A percentile compares a stretch with the other conserved stretches of the same genome.
Conservation (phyloP, 1,140 invertebrate genomes). For the Octopus sinensis region DNA sequence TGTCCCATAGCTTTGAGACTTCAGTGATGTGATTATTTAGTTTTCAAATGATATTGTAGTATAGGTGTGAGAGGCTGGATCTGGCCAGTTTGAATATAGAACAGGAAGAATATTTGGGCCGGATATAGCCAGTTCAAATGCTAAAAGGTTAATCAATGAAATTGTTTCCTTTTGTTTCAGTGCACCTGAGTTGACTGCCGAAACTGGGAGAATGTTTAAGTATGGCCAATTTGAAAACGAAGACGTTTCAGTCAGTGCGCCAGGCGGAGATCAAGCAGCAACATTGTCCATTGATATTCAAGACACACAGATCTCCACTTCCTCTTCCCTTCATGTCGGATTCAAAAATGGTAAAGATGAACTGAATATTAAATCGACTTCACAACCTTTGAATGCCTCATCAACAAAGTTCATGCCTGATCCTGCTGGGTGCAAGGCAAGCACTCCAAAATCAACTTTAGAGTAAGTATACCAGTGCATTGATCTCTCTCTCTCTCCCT, state of each 20-base stretch:
- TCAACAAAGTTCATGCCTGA: slow-evolving; percentile 37
- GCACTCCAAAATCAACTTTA: slow-evolving; percentile 23
- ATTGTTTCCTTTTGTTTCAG: too few species aligned
- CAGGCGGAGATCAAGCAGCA: background rate
- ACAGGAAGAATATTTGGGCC: too few species aligned
- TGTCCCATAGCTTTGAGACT: too few species aligned
- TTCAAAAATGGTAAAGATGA: background rate
- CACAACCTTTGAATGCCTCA: too few species aligned
- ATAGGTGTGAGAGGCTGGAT: too few species aligned
- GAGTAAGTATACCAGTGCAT: slow-evolving; percentile 24
- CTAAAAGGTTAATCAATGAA: too few species aligned
- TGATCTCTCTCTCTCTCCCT: too few species aligned
- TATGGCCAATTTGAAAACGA: slow-evolving; percentile 4
- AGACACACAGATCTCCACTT: background rate
- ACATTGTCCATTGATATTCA: background rate
- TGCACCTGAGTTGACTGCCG: background rate
- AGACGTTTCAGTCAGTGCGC: background rate
- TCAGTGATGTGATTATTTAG: too few species aligned
- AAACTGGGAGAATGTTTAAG: background rate
- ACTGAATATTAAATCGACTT: background rate
- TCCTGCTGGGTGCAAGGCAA: slow-evolving; percentile 30
- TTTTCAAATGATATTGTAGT: too few species aligned
- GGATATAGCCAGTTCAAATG: too few species aligned
- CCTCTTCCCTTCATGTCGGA: background rate
- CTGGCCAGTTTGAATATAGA: too few species aligned